Evolutionary conservation across 2,888 invertebrate species (phyloP).

Genomic region (Diloba caeruleocephala): DNA sequence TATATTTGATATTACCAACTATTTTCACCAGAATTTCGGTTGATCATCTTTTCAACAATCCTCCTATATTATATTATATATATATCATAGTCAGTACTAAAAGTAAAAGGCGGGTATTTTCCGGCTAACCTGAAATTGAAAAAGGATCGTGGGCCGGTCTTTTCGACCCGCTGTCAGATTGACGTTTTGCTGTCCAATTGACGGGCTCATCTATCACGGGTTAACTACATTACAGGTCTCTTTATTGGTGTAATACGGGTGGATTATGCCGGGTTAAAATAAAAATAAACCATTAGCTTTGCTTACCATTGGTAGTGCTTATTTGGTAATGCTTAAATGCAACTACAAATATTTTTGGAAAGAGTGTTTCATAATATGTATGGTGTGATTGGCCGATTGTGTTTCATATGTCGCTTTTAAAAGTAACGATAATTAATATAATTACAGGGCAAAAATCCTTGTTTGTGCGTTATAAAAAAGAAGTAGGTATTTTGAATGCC

Average conservation of each 20-base stretch:
- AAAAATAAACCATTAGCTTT: no score
- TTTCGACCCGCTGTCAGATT: conserved; percentile 38
- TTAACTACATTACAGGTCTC: conserved; percentile 13
- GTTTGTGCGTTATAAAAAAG: no score
- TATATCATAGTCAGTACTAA: conserved; percentile 15
- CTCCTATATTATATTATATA: conserved; percentile 3
- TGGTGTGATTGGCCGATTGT: no score
- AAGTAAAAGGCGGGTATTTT: conserved; percentile 24
- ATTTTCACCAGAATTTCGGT: not conserved
- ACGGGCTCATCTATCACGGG: conserved; percentile 40
- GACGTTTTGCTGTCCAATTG: conserved; percentile 42
- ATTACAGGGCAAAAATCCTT: no score
- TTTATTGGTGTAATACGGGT: conserved; percentile 9
- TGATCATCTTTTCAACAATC: conserved; percentile 15
- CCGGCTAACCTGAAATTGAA: conserved; percentile 39
- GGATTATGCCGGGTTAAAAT: not conserved
- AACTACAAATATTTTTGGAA: no score
- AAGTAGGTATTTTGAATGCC: no score
- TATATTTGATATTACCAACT: conserved; percentile 20
- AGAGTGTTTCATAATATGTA: no score
- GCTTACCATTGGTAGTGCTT: no score
- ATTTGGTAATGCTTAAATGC: no score
- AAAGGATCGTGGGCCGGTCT: conserved; percentile 47
- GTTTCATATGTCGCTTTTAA: no score
- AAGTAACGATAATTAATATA: no score